Conservation (phyloP, 2,888 invertebrate genomes). For the Drosophila mulleri region DNA sequence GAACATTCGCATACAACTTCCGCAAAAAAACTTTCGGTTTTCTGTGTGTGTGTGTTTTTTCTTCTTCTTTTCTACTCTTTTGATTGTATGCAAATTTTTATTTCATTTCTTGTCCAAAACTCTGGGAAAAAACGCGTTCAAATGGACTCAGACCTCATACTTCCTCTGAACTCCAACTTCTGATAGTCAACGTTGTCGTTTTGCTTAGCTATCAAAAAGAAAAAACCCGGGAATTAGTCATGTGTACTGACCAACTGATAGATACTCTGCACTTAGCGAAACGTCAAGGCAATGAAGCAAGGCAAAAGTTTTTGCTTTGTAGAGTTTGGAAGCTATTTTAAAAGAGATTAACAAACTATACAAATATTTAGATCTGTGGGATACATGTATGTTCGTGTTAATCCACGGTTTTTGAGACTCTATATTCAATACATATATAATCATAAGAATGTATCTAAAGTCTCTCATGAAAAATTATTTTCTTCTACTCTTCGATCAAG, state of each 20-base stretch:
- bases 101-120: constrained; percentile 51
- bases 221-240: background rate
- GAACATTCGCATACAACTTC: constrained; percentile 75
- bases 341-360: background rate
- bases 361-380: background rate
- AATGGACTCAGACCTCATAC: constrained; percentile 24
- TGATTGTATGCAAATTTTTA: constrained; percentile 74
- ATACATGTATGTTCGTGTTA: background rate
- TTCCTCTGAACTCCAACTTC: background rate
- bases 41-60: background rate
- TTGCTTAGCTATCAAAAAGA: constrained; percentile 32
- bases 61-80: constrained; percentile 9
- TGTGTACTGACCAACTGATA: background rate
- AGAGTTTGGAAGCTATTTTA: background rate
- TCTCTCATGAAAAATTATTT: background rate
- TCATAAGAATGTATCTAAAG: background rate
- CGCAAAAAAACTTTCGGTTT: constrained; percentile 63
- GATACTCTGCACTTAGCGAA: background rate
- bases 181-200: constrained; percentile 25
- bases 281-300: no score
- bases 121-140: constrained; percentile 38
- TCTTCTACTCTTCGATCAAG: background rate
- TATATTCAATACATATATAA: no score
- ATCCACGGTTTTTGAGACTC: background rate
- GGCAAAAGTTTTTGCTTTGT: background rate